Evolutionary conservation across 2,888 invertebrate genomes (phyloP), one percentile per base, ranked within the genome.

Genomic region (Heliconius sara): DNA sequence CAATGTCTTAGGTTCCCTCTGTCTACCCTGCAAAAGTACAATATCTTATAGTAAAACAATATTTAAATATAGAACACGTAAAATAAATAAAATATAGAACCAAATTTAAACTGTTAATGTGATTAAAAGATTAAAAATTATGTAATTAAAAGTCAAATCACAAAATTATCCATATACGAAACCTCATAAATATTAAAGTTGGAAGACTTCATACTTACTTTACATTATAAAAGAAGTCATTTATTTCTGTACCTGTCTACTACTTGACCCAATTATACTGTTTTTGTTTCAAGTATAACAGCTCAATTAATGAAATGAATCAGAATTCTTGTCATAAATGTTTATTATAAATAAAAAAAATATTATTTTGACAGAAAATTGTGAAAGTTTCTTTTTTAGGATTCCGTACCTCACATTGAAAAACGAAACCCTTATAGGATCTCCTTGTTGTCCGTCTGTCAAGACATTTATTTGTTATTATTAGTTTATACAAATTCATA

Each of bases 241-340:
- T 72, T 72, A 72, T 72, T 72, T 57, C 57, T 19, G 30, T 57
- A 72, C 52, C 72, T 57, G 52, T 30, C 52, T 72, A 22, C 52
- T n/a, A 72, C 72, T 72, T 72, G 72, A 72, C 72, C 52, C 30
- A 57, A 72, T 72, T 72, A 57, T 19, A 57, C 0, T 72, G 57
- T 57, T 72, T 72, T 72, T n/a, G 57, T 72, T 72, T 22, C 22
- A 57, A 57, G 72, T 57, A 16, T 30, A 72, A 52, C 72, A 57
- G 30, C 52, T 22, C 27, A 72, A 52, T 72, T 30, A 57, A 57
- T 19, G n/a, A 72, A 72, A 68, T 43, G 22, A 68, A 68, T 68
- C 68, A 2, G n/a, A 6, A 68, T 39, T 6, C 12, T 13, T 34
- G 6, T n/a, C n/a, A n/a, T n/a, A n/a, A n/a, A n/a, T 52, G 6